Evolutionary conservation across 2,888 invertebrate genomes (phyloP).

Genomic region (Melangyna quadrimaculata): DNA sequence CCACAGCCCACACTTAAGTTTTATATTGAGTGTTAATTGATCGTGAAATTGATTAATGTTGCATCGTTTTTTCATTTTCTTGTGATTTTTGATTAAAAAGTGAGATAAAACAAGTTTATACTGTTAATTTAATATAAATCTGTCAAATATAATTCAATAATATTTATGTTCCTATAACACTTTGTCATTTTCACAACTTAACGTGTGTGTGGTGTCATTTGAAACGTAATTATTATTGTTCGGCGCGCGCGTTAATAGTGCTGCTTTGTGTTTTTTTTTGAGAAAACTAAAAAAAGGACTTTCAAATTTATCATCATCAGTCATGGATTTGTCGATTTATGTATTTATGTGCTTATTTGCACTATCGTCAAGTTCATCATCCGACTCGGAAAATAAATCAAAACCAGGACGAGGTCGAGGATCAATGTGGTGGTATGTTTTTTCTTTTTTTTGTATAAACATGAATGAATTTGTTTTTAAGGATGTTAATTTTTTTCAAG

Average conservation of each 20-base stretch:
- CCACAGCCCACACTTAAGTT: neutral
- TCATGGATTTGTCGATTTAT: conserved; percentile 79
- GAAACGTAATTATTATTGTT: neutral
- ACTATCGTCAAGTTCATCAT: conserved; percentile 74
- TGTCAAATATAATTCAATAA: conserved; percentile 3
- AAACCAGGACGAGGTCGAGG: conserved; percentile 91
- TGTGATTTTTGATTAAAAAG: neutral
- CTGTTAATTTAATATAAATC: conserved; percentile 28
- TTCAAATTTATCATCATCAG: neutral
- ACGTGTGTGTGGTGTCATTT: conserved; percentile 40
- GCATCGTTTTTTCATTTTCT: conserved; percentile 14
- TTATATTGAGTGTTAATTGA: conserved; percentile 77
- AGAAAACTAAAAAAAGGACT: neutral
- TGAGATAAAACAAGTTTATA: conserved; percentile 24
- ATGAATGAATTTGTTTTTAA: neutral
- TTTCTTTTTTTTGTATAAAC: neutral
- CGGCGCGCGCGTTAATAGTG: neutral
- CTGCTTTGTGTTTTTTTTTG: neutral
- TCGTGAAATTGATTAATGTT: conserved; percentile 77
- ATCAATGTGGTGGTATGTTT: conserved; percentile 95
- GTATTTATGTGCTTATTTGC: conserved; percentile 78
- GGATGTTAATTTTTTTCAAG: neutral
- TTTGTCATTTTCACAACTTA: conserved; percentile 13
- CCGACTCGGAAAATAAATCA: conserved; percentile 79
- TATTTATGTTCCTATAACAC: neutral